Conservation (phyloP, 2,797 vertebrate genomes). For the Siniperca undulata region DNA sequence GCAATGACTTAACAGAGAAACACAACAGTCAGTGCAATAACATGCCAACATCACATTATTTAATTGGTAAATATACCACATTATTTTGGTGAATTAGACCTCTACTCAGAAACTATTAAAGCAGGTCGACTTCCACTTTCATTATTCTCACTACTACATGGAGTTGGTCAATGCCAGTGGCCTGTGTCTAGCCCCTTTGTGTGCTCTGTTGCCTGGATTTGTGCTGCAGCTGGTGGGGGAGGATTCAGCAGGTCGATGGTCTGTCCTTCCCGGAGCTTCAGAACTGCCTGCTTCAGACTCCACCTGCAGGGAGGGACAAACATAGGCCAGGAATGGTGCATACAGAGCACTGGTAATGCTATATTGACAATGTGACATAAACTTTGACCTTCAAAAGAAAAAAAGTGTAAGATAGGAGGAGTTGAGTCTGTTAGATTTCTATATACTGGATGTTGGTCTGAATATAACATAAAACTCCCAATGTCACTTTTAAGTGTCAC, state of each 20-base stretch:
- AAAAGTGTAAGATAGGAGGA: background rate
- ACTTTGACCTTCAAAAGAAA: background rate
- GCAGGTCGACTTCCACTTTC: background rate
- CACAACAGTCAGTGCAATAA: background rate
- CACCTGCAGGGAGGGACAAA: conserved; percentile 50
- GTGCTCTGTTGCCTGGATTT: background rate
- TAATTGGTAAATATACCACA: background rate
- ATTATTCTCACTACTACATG: background rate
- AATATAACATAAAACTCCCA: too few relatives aligned
- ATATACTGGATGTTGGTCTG: too few relatives aligned
- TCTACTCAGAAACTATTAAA: background rate
- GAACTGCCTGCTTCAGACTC: conserved; percentile 62
- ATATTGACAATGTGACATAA: background rate
- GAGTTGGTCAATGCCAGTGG: conserved; percentile 17
- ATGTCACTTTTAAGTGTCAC: too few relatives aligned
- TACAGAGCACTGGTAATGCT: background rate
- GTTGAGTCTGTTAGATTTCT: background rate
- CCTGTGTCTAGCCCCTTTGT: background rate
- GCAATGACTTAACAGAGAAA: background rate
- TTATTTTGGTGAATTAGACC: background rate
- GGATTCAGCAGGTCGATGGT: conserved; percentile 58
- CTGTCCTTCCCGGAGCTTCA: conserved; percentile 62
- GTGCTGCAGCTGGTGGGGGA: background rate
- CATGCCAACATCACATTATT: background rate
- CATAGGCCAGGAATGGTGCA: background rate